Percentiles rank a stretch among this genome's conserved stretches.
These are phyloP conservation scores for Sapajus apella DNA, from an alignment of 2,113 vertebrate genomes.

Conservation along the genomic window DNA sequence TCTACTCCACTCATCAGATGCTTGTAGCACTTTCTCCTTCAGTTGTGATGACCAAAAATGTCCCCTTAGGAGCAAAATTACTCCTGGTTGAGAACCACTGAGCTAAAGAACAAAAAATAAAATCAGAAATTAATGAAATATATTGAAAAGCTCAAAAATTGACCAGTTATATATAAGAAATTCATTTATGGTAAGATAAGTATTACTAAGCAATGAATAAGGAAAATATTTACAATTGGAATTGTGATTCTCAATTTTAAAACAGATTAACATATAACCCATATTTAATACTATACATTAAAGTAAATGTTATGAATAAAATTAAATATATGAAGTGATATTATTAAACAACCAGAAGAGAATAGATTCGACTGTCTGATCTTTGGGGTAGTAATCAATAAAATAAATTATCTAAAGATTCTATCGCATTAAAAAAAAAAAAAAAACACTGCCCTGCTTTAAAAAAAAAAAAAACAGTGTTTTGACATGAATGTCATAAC, in stretches of 20 bases:
- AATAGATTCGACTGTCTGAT: not conserved
- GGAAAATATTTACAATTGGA: not conserved
- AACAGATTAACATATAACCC: not conserved
- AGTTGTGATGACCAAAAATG: not conserved
- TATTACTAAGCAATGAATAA: not conserved
- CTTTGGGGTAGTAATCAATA: not conserved
- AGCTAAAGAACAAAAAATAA: not conserved
- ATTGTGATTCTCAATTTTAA: not conserved
- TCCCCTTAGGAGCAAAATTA: not conserved
- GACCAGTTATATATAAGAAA: not conserved
- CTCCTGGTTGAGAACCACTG: not conserved
- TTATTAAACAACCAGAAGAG: not conserved
- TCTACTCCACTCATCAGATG: not conserved
- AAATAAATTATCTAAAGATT: not conserved
- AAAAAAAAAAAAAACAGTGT: not conserved
- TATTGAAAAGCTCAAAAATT: not conserved
- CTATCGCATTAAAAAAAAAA: conserved; percentile 38
- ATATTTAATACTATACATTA: not conserved
- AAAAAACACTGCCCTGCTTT: not conserved
- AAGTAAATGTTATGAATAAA: not conserved
- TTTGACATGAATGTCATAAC: not conserved
- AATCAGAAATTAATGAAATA: not conserved
- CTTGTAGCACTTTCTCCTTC: not conserved
- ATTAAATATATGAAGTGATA: not conserved
- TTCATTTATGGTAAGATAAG: not conserved